A percentile compares a stretch with the other conserved stretches of the same genome.
Evolutionary conservation across 2,113 vertebrate species (phyloP).

Genomic region (Macroglossus sobrinus): DNA sequence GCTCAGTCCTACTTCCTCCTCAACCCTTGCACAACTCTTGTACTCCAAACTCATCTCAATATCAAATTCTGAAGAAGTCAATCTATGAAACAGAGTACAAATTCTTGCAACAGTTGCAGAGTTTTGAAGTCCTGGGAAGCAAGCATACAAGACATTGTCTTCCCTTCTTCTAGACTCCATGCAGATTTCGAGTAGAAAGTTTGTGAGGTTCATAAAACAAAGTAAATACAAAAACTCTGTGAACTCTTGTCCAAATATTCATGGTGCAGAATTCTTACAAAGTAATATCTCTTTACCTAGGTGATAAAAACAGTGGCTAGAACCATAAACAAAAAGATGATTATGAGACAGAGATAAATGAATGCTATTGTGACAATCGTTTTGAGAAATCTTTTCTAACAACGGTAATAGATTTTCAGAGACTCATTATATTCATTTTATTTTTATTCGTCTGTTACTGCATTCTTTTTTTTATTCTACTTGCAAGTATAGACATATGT

Average conservation of each 20-base stretch:
- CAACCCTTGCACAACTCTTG: not conserved
- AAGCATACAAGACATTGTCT: not conserved
- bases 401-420: not conserved
- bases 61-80: not conserved
- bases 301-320: not conserved
- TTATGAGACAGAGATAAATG: not conserved
- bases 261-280: not conserved
- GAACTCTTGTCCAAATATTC: not conserved
- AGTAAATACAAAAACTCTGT: not conserved
- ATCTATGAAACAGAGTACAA: not conserved
- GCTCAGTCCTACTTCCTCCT: not conserved
- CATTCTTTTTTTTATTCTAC: not conserved
- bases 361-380: not conserved
- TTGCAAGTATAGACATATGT: not conserved
- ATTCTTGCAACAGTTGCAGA: not conserved
- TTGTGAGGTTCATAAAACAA: not conserved
- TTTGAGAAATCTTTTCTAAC: slow-evolving; percentile 12
- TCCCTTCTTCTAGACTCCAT: not conserved
- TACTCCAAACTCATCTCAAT: not conserved
- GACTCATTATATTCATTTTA: not conserved
- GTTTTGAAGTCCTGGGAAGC: not conserved
- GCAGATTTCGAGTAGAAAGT: not conserved
- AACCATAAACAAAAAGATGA: not conserved
- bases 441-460: not conserved
- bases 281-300: not conserved